Base-by-base conservation (phyloP, 2,888 invertebrate species). In the Sclerodermus sp. region DNA sequence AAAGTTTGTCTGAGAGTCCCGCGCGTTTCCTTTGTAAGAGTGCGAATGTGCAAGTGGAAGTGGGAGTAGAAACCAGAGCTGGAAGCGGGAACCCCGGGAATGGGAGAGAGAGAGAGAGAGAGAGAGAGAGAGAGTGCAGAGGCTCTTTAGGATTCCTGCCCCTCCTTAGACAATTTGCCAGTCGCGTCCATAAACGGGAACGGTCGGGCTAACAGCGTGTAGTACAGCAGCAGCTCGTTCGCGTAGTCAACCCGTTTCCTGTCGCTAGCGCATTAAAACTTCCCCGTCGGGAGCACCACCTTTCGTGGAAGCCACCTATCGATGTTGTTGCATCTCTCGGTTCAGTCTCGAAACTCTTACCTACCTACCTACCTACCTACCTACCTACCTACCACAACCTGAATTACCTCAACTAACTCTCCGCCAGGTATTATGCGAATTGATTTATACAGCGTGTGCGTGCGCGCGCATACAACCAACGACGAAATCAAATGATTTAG, bases 231-330 rank as follows among this genome's bases (percentile, higher is more conserved):
- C 29, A 49, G 30, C 46, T 51, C 36, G 62, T 43, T 58, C 56
- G 58, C 58, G 49, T 52, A 58, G 61, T 59, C 63, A 41, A 62
- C 50, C 47, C 62, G 60, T 66, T 66, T 66, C 64, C 64, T 66
- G 66, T 66, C 64, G 58, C 64, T 63, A 62, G 52, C 64, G 66
- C 67, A 59, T 67, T 65, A 68, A 73, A 69, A 68, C 67, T 49
- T 62, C 57, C 46, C 57, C 54, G 49, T 37, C 53, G 46, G 44
- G 36, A 29, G 13, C 38, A 52, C 41, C 47, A 48, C 38, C 30
- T 39, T 51, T 52, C 46, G 42, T 40, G 49, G 49, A 38, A 38
- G 9, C 6, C 12, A 34, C 34, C 34, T 34, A 34, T 34, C 34
- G 34, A 34, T 34, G 13, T 13, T 13, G 34, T 4, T 34, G 34